phyloP scores from a whole-genome alignment of 2,113 vertebrate genomes.

The Choloepus hoffmanni region DNA sequence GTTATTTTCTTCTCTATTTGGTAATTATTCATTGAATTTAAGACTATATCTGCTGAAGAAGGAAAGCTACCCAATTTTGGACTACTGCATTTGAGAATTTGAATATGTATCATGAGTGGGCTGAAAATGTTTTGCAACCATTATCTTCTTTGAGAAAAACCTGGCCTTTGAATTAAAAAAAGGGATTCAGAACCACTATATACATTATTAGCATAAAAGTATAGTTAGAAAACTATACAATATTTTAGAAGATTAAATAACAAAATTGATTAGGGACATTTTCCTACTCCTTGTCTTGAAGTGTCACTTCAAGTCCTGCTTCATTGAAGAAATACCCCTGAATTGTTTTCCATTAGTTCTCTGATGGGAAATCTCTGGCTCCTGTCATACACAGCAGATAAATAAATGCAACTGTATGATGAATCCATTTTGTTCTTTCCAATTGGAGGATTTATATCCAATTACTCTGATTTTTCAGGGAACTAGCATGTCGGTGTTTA shows the following conservation, averaged over 20 bases:
- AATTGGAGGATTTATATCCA: neutral
- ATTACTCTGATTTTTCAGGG: neutral
- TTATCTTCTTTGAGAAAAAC: neutral
- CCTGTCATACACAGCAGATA: neutral
- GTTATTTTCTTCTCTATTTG: neutral
- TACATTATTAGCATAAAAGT: neutral
- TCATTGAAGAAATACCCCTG: neutral
- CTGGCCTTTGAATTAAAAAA: neutral
- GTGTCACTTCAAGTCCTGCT: neutral
- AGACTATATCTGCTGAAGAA: neutral
- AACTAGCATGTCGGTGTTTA: neutral
- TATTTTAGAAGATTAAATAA: neutral
- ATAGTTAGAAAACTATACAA: neutral
- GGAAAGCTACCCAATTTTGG: neutral
- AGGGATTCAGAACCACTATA: neutral
- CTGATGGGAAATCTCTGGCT: neutral
- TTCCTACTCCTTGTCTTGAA: neutral
- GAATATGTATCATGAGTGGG: neutral
- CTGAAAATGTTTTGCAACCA: neutral
- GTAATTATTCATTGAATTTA: neutral
- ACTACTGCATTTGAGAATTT: neutral
- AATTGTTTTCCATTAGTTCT: neutral
- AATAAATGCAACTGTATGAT: neutral
- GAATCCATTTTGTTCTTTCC: neutral
- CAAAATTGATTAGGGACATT: neutral